These are phyloP conservation scores for Agrochola circellaris DNA, from an alignment of 2,888 invertebrate species.

Conservation along the genomic window DNA sequence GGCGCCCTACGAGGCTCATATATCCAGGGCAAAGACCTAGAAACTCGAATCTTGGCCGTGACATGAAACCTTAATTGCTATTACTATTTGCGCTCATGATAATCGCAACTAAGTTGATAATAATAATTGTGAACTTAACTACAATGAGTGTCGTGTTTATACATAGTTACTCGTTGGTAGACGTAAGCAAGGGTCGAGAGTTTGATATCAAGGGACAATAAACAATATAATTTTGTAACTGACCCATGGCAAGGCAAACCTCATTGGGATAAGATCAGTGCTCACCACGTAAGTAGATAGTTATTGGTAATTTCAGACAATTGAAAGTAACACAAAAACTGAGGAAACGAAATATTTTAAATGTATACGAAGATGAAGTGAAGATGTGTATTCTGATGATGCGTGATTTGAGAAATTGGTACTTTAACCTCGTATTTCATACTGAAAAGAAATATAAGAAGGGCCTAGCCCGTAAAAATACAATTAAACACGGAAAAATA, in stretches of 20 bases:
- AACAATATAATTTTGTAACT: background rate
- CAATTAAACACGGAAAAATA: background rate
- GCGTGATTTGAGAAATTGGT: background rate
- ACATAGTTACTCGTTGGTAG: constrained; percentile 6
- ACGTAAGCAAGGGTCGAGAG: background rate
- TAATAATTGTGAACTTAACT: constrained; percentile 49
- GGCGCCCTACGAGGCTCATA: constrained; percentile 45
- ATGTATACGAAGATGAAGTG: too few species aligned
- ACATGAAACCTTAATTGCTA: constrained; percentile 73
- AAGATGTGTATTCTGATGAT: background rate
- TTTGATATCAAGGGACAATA: constrained; percentile 1
- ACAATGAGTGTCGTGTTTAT: constrained; percentile 29
- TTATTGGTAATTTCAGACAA: background rate
- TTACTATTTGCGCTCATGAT: constrained; percentile 71
- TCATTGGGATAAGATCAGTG: too few species aligned
- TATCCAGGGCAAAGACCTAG: constrained; percentile 74
- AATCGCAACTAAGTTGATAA: constrained; percentile 68
- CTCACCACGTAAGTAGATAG: background rate
- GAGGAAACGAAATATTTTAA: too few species aligned
- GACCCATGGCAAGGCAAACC: background rate
- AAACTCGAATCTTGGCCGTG: constrained; percentile 71
- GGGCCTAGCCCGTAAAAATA: too few species aligned
- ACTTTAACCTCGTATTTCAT: background rate
- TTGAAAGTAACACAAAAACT: background rate
- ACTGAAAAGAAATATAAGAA: background rate